Conservation (phyloP, 1,140 invertebrate genomes). For the Drosophila parabipectinata region DNA sequence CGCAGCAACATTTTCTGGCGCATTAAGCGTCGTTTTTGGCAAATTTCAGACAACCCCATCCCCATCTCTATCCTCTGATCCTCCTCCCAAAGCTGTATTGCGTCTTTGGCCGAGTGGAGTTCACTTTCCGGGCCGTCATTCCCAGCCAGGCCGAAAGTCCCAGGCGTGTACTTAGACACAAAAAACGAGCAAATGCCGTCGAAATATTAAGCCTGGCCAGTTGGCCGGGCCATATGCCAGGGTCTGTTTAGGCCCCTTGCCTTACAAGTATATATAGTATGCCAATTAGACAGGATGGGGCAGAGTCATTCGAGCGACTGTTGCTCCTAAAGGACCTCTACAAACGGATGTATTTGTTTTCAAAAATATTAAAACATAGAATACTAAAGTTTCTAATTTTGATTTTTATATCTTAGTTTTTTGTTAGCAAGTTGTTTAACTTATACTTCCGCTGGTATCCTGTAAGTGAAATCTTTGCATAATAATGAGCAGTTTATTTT, state of each 20-base stretch:
- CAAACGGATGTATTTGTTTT: background rate
- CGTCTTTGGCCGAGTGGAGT: conserved; percentile 25
- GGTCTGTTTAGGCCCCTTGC: conserved; percentile 36
- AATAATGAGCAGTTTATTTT: conserved; percentile 77
- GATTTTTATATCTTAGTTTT: background rate
- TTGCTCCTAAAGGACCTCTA: conserved; percentile 44
- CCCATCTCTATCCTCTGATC: background rate
- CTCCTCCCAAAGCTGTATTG: conserved; percentile 32
- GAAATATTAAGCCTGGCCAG: conserved; percentile 57
- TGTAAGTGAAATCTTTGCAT: conserved; percentile 71
- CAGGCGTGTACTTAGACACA: conserved; percentile 51
- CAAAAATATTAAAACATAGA: background rate
- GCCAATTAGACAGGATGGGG: conserved; percentile 25
- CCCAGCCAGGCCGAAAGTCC: conserved; percentile 54
- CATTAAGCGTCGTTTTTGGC: conserved; percentile 63
- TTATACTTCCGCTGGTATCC: conserved; percentile 57
- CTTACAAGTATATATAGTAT: conserved; percentile 27
- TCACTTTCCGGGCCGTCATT: conserved; percentile 65
- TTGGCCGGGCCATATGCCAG: conserved; percentile 37
- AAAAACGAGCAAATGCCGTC: conserved; percentile 28
- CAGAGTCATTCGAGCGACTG: conserved; percentile 47
- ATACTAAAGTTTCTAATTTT: background rate
- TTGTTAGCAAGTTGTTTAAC: conserved; percentile 26
- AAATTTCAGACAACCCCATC: conserved; percentile 16
- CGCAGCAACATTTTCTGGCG: conserved; percentile 52